These are phyloP conservation scores for Pseudorhiza aurosa DNA, from an alignment of 30 jellyfish, hydroid and myxozoan genomes.

Conservation along the genomic window DNA sequence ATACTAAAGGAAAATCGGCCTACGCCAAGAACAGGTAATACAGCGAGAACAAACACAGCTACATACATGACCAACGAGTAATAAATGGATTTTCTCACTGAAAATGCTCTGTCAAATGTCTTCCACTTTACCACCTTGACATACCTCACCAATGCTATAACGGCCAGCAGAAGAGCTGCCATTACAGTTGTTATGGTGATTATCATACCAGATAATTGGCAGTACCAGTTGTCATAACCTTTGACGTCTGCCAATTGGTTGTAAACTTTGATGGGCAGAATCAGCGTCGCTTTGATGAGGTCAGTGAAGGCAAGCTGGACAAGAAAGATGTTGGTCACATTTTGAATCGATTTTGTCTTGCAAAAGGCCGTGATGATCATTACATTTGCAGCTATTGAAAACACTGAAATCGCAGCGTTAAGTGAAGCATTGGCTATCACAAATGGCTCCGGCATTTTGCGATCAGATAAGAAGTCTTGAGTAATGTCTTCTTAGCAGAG, in stretches of 20 bases:
- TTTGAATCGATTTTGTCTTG: slow-evolving; percentile 33
- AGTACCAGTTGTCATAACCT: slow-evolving; percentile 5
- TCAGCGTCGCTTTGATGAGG: slow-evolving; percentile 49
- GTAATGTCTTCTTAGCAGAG: too few relatives aligned
- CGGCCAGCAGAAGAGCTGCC: slow-evolving; percentile 43
- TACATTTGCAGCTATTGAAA: slow-evolving; percentile 18
- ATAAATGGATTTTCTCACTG: slow-evolving; percentile 4
- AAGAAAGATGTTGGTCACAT: slow-evolving; percentile 51
- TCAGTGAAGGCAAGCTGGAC: slow-evolving; percentile 52
- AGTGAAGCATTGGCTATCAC: slow-evolving; percentile 12
- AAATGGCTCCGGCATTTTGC: slow-evolving; percentile 20
- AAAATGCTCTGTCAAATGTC: background rate
- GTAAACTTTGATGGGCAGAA: slow-evolving; percentile 59
- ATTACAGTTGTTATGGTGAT: slow-evolving; percentile 45
- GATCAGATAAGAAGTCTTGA: too few relatives aligned
- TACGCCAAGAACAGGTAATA: slow-evolving; percentile 68
- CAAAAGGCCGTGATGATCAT: slow-evolving; percentile 16
- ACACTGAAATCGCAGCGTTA: background rate
- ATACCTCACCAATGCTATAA: slow-evolving; percentile 64
- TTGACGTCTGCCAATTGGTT: slow-evolving; percentile 33
- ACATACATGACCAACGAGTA: slow-evolving; percentile 5
- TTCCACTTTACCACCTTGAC: slow-evolving; percentile 25
- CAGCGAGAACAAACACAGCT: slow-evolving; percentile 31
- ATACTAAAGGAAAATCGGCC: slow-evolving; percentile 72
- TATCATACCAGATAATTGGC: slow-evolving; percentile 57